These are phyloP conservation scores for Pluvianellus socialis DNA, from an alignment of 2,113 vertebrate genomes.

Conservation along the genomic window DNA sequence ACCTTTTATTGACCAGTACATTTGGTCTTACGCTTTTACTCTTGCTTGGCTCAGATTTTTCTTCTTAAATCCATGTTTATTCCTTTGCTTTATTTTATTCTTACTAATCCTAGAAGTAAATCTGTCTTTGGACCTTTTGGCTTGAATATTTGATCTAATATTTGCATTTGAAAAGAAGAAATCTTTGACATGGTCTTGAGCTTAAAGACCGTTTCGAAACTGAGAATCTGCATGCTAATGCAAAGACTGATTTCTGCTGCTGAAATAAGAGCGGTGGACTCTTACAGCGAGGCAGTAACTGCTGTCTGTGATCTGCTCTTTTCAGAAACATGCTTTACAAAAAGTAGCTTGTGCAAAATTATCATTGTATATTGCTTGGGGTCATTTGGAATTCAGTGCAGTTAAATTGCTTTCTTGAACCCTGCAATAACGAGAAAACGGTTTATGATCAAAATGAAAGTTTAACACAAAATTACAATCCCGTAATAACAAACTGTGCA, in stretches of 20 bases:
- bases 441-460: neutral
- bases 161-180: constrained; percentile 56
- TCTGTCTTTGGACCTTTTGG: constrained; percentile 22
- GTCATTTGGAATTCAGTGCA: neutral
- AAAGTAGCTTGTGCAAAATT: neutral
- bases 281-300: neutral
- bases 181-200: constrained; percentile 59
- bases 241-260: constrained; percentile 4
- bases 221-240: constrained; percentile 51
- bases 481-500: neutral
- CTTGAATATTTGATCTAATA: constrained; percentile 54
- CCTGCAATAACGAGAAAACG: neutral
- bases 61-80: constrained; percentile 11
- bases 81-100: constrained; percentile 49
- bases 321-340: neutral
- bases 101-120: constrained; percentile 55
- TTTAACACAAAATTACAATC: neutral
- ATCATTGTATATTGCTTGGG: neutral
- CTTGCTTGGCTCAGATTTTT: neutral
- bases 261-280: neutral
- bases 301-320: neutral
- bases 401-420: neutral
- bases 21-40: constrained; percentile 23
- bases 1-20: neutral
- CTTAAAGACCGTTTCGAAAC: constrained; percentile 63